Evolutionary conservation across 2,113 vertebrate species (phyloP), one percentile per base, ranked within the genome.

Genomic region (Melanotaenia duboulayi): DNA sequence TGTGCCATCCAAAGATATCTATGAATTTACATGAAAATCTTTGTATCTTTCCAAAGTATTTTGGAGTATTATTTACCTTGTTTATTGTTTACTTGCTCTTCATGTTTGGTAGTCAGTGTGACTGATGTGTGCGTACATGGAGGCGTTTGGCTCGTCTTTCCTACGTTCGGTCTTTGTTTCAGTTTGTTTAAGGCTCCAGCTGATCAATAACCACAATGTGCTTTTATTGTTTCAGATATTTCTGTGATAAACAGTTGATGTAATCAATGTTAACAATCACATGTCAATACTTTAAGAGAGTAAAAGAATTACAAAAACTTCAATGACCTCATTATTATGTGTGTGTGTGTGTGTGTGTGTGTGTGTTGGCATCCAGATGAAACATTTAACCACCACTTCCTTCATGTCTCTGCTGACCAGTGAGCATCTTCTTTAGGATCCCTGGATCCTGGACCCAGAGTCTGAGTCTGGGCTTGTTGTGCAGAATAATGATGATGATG

Each of bases 201-300:
- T n/a, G n/a, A n/a, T n/a, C n/a, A 51, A 23, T 74, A 62, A 61
- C 49, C 11, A 19, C 40, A 71, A 52, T 80, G 66, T 73, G 81
- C 48, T 86, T 24, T 59, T 71, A 35, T 69, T 67, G 55, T 35
- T 3, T 35, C 56, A 64, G 54, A 65, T 35, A 57, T 69, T 35
- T 28, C 6, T 78, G 66, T 54, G 46, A 11, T 37, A 46, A 71
- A 59, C 50, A 60, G 44, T 28, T 52, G 17, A 28, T 35, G 32
- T 35, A 35, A 35, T 35, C 32, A 35, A 66, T 81, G 67, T 78
- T 46, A 80, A 71, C 32, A 69, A 81, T 78, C 44, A 62, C 9
- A 70, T 66, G 25, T 73, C 28, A 77, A 23, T 24, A 51, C 74
- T 89, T 83, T 40, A 60, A 80, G 58, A 80, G 58, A 87, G 81